phyloP scores from a whole-genome alignment of 1,140 invertebrate genomes.

The Drosophila nannoptera region DNA sequence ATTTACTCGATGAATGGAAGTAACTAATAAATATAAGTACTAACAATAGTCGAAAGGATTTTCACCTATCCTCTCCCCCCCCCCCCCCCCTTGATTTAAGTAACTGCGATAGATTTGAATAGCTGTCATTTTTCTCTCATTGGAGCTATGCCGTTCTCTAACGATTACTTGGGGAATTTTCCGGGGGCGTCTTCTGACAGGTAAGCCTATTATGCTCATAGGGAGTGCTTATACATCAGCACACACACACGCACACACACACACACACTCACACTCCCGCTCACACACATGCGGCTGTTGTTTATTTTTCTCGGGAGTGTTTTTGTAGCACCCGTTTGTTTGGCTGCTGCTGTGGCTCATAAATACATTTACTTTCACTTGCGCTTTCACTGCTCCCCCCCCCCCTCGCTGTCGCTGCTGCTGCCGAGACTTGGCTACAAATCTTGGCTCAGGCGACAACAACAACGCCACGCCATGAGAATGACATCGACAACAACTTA shows the following conservation, averaged over 20 bases:
- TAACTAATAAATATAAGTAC: no score
- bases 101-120: neutral
- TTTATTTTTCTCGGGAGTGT: constrained; percentile 73
- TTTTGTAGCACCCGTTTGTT: constrained; percentile 45
- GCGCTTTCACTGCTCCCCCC: neutral
- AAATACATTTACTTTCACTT: constrained; percentile 76
- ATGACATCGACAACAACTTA: constrained; percentile 77
- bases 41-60: no score
- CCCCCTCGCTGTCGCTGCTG: constrained; percentile 48
- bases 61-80: no score
- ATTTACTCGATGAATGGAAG: no score
- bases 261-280: constrained; percentile 13
- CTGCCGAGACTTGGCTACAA: constrained; percentile 47
- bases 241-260: constrained; percentile 1
- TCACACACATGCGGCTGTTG: constrained; percentile 30
- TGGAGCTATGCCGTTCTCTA: neutral
- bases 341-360: constrained; percentile 46
- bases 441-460: constrained; percentile 64
- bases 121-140: neutral
- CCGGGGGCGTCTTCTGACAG: constrained; percentile 9
- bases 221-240: constrained; percentile 15
- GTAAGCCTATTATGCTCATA: constrained; percentile 39
- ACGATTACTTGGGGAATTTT: constrained; percentile 8
- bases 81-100: no score
- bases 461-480: constrained; percentile 24